Percentiles rank a stretch among this genome's conserved stretches.
phyloP scores from a whole-genome alignment of 92 coral and sea anemone genomes.

The Paragorgia papillata region DNA sequence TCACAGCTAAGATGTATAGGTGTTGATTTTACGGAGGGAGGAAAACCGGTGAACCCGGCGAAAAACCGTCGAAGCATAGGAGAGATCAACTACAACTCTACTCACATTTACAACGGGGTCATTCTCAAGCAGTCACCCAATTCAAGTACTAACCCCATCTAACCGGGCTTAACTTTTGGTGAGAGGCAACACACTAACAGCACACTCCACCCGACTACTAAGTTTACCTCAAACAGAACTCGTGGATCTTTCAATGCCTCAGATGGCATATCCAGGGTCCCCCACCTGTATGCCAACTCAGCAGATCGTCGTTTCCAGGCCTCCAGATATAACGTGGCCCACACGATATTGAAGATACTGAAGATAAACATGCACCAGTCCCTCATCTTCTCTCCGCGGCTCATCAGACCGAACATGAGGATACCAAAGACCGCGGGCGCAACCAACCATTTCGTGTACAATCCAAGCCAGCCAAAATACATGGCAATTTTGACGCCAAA shows the following conservation, averaged over 20 bases:
- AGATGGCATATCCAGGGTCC: constrained; percentile 98
- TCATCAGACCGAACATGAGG: constrained; percentile 83
- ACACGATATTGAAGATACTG: constrained; percentile 96
- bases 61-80: too few relatives aligned
- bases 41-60: too few relatives aligned
- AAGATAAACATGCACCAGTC: constrained; percentile 97
- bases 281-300: constrained; percentile 98
- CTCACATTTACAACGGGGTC: too few relatives aligned
- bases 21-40: too few relatives aligned
- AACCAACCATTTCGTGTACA: constrained; percentile 98
- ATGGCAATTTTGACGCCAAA: constrained; percentile 99
- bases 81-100: too few relatives aligned
- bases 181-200: too few relatives aligned
- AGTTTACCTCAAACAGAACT: constrained; percentile 74
- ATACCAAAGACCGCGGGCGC: constrained; percentile 96
- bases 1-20: too few relatives aligned
- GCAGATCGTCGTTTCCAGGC: constrained; percentile 99
- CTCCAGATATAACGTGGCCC: constrained; percentile 98
- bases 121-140: too few relatives aligned
- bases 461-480: constrained; percentile 99
- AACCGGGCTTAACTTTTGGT: too few relatives aligned
- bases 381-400: constrained; percentile 87
- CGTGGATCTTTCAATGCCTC: constrained; percentile 95
- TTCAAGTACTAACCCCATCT: too few relatives aligned
- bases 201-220: too few relatives aligned